Base-by-base conservation (phyloP, 2,888 invertebrate species). In the Punctoribates punctum region DNA sequence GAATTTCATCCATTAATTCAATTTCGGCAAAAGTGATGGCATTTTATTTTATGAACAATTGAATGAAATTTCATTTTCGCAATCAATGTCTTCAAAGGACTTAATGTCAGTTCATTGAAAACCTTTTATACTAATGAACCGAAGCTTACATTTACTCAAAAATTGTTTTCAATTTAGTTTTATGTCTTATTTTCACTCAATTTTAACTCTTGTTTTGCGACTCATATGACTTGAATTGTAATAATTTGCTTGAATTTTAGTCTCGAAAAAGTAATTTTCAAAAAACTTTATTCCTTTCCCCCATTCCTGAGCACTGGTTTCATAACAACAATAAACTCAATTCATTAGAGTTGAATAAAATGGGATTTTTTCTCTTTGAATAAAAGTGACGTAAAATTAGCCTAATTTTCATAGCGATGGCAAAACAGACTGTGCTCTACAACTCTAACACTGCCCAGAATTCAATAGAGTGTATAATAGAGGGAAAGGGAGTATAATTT, bases 391-490 rank as follows among this genome's bases (percentile, higher is more conserved):
- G 27, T 27, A 60, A 60, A 60, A 67, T 67, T 67, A 67, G 67
- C 17, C 67, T 38, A 38, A 67, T 67, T 60, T 60, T 60, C 60
- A 60, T 60, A 60, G 27, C 60, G 27, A 5, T 60, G 13, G 8
- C 20, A 60, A 20, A 6, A 60, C 27, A 60, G 15, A 6, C n/a
- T 48, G n/a, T 4, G 13, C 60, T 25, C 60, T n/a, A 27, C 27
- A 60, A 13, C 60, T 60, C 15, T 60, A 23, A n/a, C 27, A 6
- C n/a, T 17, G 15, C 25, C 34, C 67, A 8, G 20, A 13, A 34
- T 38, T 67, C 38, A 67, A 67, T 67, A 67, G 67, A 67, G 67
- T 67, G 67, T 38, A 67, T 67, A 29, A 38, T 38, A 67, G 29
- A 29, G 8, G n/a, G 29, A 25, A 60, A 60, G 11, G 20, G 29